These are phyloP conservation scores for Coelopa frigida DNA, from an alignment of 1,140 invertebrate species.

Conservation along the genomic window DNA sequence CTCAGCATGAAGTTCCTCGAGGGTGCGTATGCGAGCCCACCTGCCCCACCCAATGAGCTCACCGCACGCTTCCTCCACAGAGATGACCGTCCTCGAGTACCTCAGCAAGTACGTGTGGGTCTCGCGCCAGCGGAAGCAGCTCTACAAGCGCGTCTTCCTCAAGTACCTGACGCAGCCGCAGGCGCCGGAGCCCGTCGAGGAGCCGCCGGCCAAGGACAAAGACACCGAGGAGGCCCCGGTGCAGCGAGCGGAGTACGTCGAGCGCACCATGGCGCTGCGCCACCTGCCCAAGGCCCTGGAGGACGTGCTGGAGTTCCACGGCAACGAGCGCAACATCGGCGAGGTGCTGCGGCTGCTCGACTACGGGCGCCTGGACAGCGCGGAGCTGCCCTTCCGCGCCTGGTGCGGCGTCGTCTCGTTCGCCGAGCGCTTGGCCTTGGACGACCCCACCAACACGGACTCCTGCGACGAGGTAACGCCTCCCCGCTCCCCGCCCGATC, in stretches of 20 bases:
- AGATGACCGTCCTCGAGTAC: slow-evolving; percentile 53
- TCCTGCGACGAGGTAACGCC: slow-evolving; percentile 38
- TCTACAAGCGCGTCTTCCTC: slow-evolving; percentile 46
- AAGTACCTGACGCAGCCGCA: slow-evolving; percentile 24
- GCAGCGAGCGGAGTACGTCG: slow-evolving; percentile 22
- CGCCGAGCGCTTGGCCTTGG: slow-evolving; percentile 47
- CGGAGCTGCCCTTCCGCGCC: slow-evolving; percentile 45
- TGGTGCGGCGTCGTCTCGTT: slow-evolving; percentile 56
- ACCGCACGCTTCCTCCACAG: slow-evolving; percentile 32
- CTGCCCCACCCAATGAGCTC: neutral
- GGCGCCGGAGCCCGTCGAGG: neutral
- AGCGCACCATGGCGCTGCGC: slow-evolving; percentile 28
- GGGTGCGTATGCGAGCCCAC: slow-evolving; percentile 36
- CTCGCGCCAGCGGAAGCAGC: slow-evolving; percentile 50
- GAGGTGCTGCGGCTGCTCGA: slow-evolving; percentile 22
- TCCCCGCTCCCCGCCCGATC: neutral
- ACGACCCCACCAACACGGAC: slow-evolving; percentile 34
- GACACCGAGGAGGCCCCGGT: slow-evolving; percentile 12
- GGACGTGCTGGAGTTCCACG: slow-evolving; percentile 41
- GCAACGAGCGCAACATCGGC: slow-evolving; percentile 30
- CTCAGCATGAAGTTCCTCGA: slow-evolving; percentile 50
- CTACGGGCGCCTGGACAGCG: slow-evolving; percentile 15
- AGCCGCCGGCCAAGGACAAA: slow-evolving; percentile 20
- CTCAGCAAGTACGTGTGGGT: slow-evolving; percentile 51
- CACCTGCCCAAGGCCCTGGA: slow-evolving; percentile 32